Base-by-base conservation (phyloP, 2,797 vertebrate species). In the Anas georgica region DNA sequence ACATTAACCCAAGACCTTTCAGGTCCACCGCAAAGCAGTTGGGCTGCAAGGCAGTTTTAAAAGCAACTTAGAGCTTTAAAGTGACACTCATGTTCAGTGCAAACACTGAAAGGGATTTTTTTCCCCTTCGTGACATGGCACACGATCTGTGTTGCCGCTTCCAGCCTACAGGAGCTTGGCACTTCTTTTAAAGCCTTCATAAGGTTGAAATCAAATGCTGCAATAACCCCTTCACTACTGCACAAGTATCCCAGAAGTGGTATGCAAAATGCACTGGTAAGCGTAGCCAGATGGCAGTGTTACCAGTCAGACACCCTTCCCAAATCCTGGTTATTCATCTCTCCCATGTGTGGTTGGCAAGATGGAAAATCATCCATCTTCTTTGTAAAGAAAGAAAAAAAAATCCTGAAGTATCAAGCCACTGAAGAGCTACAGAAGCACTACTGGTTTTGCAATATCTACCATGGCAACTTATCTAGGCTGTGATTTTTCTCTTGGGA, bases 1-100 rank as follows among this genome's bases (percentile, higher is more conserved):
- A 96, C 96, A 96, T 97, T 97, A 97, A 96, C 94, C 96, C 96
- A 95, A 93, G 96, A 94, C 95, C 92, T 93, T 93, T 93, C 86
- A 60, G 88, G 93, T 96, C 95, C 88, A 96, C 91, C 54, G 28
- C 92, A 96, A 96, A 95, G 79, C 90, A 13, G 13, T 69, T 5
- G 23, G 67, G 55, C 84, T 93, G 72, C 76, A 94, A 87, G 86
- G 82, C 88, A 81, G 83, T 84, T 95, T 89, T 70, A 80, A 86
- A 92, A 88, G 77, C 60, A 96, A 94, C 67, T 58, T 54, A 33
- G 59, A 92, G 84, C 87, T 96, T 95, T 89, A 88, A 90, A 91
- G 78, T 68, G 91, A 92, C 86, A 82, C 88, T 88, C 66, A 8
- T 72, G 90, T 86, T 93, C 83, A 91, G 29, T 37, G 68, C 92